phyloP scores from a whole-genome alignment of 2,797 vertebrate genomes.

The Melopsittacus undulatus region DNA sequence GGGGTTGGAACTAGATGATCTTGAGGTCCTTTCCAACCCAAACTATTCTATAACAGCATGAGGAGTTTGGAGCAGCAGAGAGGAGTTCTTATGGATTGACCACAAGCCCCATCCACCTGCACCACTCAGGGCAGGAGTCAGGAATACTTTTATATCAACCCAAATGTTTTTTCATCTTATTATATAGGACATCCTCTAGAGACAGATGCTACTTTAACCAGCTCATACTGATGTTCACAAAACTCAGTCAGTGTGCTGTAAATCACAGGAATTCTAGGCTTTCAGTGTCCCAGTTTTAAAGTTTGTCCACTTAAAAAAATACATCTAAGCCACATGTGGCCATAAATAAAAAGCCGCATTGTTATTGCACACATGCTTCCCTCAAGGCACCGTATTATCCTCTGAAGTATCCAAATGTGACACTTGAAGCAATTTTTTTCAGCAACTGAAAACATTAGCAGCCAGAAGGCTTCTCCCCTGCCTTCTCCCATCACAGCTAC shows the following conservation, averaged over 20 bases:
- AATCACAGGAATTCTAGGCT: not conserved
- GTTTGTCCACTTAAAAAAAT: slow-evolving; percentile 10
- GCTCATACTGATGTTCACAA: not conserved
- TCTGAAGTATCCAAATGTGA: not conserved
- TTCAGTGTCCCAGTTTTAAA: slow-evolving; percentile 10
- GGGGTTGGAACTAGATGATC: too few relatives aligned
- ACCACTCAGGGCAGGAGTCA: too few relatives aligned
- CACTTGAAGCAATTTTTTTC: slow-evolving; percentile 21
- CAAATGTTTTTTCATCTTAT: not conserved
- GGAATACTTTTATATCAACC: not conserved
- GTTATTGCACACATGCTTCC: slow-evolving; percentile 31
- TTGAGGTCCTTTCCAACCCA: too few relatives aligned
- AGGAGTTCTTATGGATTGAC: not conserved
- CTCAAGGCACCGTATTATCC: not conserved
- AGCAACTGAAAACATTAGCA: slow-evolving; percentile 18
- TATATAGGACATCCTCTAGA: not conserved
- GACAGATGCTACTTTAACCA: not conserved
- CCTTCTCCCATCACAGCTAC: not conserved
- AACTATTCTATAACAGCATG: too few relatives aligned
- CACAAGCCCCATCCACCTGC: not conserved
- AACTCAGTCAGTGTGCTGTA: not conserved
- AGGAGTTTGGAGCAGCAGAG: not conserved
- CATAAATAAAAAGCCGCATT: slow-evolving; percentile 7
- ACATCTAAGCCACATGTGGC: slow-evolving; percentile 3
- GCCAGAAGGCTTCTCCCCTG: not conserved